phyloP scores from a whole-genome alignment of 2,113 vertebrate genomes.

The Geococcyx californianus region DNA sequence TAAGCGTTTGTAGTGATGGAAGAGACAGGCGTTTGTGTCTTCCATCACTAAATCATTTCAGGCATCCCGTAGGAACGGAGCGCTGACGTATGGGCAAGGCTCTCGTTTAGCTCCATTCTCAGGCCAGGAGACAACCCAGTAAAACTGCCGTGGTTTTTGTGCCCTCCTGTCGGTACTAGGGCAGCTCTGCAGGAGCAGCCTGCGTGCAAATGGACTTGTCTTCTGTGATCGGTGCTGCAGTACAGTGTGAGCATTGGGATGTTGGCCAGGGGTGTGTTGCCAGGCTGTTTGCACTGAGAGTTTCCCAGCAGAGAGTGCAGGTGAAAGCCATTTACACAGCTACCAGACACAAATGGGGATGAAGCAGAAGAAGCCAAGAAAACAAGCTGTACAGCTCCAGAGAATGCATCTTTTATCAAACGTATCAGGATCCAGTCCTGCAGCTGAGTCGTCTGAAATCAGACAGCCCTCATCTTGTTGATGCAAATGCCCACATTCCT shows the following conservation, averaged over 20 bases:
- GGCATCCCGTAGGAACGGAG: background rate
- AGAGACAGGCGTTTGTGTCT: background rate
- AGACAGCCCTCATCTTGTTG: constrained; percentile 54
- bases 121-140: background rate
- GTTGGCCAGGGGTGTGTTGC: background rate
- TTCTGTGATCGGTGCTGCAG: background rate
- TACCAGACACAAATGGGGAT: background rate
- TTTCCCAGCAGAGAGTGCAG: constrained; percentile 5
- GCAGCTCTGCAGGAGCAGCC: background rate
- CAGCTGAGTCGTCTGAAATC: constrained; percentile 39
- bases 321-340: background rate
- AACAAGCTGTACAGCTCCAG: background rate
- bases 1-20: constrained; percentile 3
- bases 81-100: background rate
- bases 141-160: background rate
- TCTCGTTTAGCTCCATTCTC: background rate
- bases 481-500: constrained; percentile 62
- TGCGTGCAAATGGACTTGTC: background rate
- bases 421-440: constrained; percentile 15
- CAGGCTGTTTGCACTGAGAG: background rate
- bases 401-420: background rate
- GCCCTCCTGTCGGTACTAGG: background rate
- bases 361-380: background rate
- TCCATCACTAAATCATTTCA: background rate
- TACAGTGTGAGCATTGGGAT: background rate